Conservation (phyloP, 2,888 invertebrate genomes). For the Neocrepidodera transversa region DNA sequence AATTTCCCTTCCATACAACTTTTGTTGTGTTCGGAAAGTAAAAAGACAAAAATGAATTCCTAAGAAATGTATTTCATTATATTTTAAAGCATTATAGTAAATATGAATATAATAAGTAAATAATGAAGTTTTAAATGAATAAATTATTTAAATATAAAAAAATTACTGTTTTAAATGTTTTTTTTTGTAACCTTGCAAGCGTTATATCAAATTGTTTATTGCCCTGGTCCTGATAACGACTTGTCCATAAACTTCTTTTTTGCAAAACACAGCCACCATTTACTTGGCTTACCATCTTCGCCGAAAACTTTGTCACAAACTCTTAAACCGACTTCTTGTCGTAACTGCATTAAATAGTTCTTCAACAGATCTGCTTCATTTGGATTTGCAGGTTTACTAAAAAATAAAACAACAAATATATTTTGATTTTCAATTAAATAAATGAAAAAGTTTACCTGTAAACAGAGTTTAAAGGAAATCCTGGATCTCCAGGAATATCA, state of each 20-base stretch:
- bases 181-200: too few relatives aligned
- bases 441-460: slow-evolving; percentile 37
- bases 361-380: slow-evolving; percentile 90
- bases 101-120: too few relatives aligned
- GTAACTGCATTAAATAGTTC: slow-evolving; percentile 89
- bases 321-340: slow-evolving; percentile 93
- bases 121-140: too few relatives aligned
- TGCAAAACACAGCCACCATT: slow-evolving; percentile 99
- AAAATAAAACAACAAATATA: background rate
- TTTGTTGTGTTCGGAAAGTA: too few relatives aligned
- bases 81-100: too few relatives aligned
- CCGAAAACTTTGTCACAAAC: slow-evolving; percentile 93
- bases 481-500: slow-evolving; percentile 94
- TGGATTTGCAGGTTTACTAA: slow-evolving; percentile 77
- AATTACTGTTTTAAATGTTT: too few relatives aligned
- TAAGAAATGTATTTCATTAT: too few relatives aligned
- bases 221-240: slow-evolving; percentile 88
- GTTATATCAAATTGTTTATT: too few relatives aligned
- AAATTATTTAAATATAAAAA: too few relatives aligned
- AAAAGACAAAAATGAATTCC: too few relatives aligned
- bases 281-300: slow-evolving; percentile 94
- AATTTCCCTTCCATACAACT: too few relatives aligned
- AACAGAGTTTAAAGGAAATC: slow-evolving; percentile 72
- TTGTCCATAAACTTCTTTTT: slow-evolving; percentile 99
- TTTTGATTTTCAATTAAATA: background rate